Conservation (phyloP, 53 echinoderm and acorn worm genomes). For the Henricia sp. region DNA sequence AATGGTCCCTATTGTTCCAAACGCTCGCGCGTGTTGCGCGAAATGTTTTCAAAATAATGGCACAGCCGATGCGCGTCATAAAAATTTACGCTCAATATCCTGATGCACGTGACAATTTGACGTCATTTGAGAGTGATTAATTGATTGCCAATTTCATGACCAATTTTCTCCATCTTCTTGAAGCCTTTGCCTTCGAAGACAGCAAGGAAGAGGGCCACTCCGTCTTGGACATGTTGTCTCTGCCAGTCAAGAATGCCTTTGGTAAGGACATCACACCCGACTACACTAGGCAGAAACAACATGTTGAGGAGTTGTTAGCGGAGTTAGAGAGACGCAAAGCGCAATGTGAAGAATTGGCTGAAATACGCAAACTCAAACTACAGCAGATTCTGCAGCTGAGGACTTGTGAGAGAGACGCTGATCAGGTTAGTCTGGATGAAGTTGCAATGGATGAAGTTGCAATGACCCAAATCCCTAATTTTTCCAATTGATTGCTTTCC, state of each 20-base stretch:
- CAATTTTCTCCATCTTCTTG: neutral
- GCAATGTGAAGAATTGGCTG: constrained; percentile 75
- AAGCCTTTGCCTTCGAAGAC: constrained; percentile 73
- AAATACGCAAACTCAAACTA: constrained; percentile 84
- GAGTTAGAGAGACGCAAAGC: constrained; percentile 78
- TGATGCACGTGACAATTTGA: neutral
- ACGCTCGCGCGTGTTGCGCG: too few relatives aligned
- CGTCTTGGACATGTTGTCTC: constrained; percentile 82
- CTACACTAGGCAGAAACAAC: constrained; percentile 67
- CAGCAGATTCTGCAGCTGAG: constrained; percentile 91
- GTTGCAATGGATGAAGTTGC: too few relatives aligned
- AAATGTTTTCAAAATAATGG: too few relatives aligned
- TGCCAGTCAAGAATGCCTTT: constrained; percentile 92
- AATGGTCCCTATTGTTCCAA: too few relatives aligned
- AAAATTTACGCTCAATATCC: too few relatives aligned
- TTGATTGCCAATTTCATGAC: neutral
- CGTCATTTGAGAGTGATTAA: too few relatives aligned
- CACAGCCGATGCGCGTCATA: too few relatives aligned
- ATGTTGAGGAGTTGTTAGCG: constrained; percentile 77
- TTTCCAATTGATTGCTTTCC: too few relatives aligned
- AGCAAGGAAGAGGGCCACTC: constrained; percentile 82
- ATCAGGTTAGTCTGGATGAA: constrained; percentile 74
- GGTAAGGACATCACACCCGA: constrained; percentile 94
- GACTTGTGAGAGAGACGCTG: constrained; percentile 93
- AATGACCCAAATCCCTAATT: too few relatives aligned